A percentile compares a stretch with the other conserved stretches of the same genome.
Evolutionary conservation across 2,113 vertebrate species (phyloP).

Genomic region (Mohoua ochrocephala): DNA sequence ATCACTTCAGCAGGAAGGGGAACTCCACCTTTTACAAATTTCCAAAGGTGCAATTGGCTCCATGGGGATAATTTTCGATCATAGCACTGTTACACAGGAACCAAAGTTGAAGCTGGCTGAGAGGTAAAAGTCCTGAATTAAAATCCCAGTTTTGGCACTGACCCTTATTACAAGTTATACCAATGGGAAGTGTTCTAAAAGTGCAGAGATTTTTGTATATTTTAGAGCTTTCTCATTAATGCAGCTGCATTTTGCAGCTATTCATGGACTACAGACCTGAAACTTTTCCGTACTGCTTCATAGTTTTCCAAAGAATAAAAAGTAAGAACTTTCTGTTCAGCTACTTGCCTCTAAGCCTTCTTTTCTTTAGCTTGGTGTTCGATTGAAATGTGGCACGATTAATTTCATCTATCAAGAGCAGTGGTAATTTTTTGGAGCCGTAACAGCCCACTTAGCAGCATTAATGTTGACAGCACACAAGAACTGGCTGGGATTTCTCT

Average conservation of each 20-base stretch:
- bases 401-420: not conserved
- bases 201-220: not conserved
- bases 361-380: not conserved
- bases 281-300: not conserved
- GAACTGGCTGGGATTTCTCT: not conserved
- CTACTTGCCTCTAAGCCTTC: not conserved
- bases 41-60: not conserved
- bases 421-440: not conserved
- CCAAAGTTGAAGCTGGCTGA: not conserved
- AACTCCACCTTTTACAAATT: not conserved
- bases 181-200: not conserved
- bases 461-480: not conserved
- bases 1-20: not conserved
- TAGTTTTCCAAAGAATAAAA: not conserved
- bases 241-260: not conserved
- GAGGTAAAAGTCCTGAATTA: not conserved
- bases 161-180: not conserved
- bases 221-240: not conserved
- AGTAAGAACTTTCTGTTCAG: not conserved
- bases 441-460: accelerated
- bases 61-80: not conserved
- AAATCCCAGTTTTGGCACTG: not conserved
- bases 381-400: not conserved
- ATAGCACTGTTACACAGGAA: not conserved
- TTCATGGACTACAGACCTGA: not conserved